Percentiles rank a stretch among this genome's conserved stretches.
Conservation (phyloP, 2,888 invertebrate species). For the Prionchulus punctatus region DNA sequence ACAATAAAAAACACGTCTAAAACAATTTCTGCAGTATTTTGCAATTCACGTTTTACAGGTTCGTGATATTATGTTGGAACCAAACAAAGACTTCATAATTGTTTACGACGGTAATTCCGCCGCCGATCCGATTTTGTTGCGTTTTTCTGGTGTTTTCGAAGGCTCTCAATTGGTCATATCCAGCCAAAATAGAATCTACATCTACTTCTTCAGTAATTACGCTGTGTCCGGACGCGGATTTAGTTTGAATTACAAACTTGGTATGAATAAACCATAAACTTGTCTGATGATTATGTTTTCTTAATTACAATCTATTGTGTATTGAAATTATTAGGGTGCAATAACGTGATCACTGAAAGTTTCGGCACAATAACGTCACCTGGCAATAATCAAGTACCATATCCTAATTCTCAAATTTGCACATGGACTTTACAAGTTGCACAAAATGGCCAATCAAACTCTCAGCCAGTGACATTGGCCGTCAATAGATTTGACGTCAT, state of each 20-base stretch:
- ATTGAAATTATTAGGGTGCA: constrained; percentile 50
- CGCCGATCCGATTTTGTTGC: constrained; percentile 62
- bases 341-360: constrained; percentile 31
- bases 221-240: constrained; percentile 62
- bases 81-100: constrained; percentile 55
- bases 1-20: too few relatives aligned
- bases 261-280: constrained; percentile 28
- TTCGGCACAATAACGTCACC: constrained; percentile 31
- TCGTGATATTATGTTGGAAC: constrained; percentile 32
- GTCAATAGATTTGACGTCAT: constrained; percentile 74
- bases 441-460: constrained; percentile 15
- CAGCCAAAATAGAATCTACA: constrained; percentile 66
- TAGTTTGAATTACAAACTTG: constrained; percentile 64
- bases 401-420: constrained; percentile 27
- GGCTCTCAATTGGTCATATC: constrained; percentile 69
- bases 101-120: constrained; percentile 79
- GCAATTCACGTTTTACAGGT: constrained; percentile 23
- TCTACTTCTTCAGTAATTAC: constrained; percentile 77
- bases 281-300: neutral
- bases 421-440: constrained; percentile 23
- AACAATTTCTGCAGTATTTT: constrained; percentile 37
- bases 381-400: constrained; percentile 25
- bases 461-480: constrained; percentile 58
- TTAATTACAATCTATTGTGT: neutral
- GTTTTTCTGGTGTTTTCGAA: constrained; percentile 58